A percentile compares a stretch with the other conserved stretches of the same genome.
Conservation (phyloP, 2,113 vertebrate species). For the Gorsachius goisagi region DNA sequence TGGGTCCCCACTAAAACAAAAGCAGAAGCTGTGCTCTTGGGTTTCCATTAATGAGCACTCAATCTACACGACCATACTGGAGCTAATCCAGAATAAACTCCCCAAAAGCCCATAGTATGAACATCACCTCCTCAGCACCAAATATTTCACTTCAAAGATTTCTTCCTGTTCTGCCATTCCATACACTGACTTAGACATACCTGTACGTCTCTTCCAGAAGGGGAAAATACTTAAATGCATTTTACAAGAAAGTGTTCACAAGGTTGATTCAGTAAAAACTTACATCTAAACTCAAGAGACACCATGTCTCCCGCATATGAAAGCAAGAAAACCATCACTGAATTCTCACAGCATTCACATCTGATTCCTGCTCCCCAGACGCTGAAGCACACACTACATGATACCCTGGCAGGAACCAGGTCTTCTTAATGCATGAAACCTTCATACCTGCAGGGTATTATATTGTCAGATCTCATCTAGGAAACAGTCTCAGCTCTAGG, state of each 20-base stretch:
- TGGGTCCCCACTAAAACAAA: background rate
- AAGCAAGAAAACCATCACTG: background rate
- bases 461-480: background rate
- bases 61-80: background rate
- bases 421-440: background rate
- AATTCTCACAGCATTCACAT: background rate
- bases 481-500: background rate
- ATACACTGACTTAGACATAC: background rate
- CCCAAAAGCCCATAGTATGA: background rate
- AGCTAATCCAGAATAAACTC: slow-evolving; percentile 12
- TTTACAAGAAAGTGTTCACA: background rate
- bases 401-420: background rate
- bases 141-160: background rate
- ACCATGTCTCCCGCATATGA: background rate
- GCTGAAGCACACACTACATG: background rate
- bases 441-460: background rate
- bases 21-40: background rate
- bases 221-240: background rate
- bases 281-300: background rate
- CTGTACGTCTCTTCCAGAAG: background rate
- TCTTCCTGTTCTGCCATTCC: background rate
- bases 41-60: background rate
- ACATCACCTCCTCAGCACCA: background rate
- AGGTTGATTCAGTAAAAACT: background rate
- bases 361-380: background rate